Evolutionary conservation across 2,797 vertebrate species (phyloP).

Genomic region (Eremophila alpestris): DNA sequence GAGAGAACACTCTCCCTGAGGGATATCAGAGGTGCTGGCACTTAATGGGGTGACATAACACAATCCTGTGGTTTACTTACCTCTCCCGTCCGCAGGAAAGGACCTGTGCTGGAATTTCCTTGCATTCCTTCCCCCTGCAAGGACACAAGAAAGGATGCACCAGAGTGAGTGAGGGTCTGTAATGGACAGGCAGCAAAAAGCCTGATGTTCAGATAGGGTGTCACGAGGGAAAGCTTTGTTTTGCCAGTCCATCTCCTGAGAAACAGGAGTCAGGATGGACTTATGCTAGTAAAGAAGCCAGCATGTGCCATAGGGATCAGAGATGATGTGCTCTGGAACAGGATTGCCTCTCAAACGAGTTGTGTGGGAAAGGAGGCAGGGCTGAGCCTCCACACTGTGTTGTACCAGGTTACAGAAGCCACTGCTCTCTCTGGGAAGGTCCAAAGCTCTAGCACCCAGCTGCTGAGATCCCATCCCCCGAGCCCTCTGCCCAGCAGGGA

Average conservation of each 20-base stretch:
- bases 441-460: slow-evolving; percentile 38
- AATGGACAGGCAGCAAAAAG: background rate
- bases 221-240: slow-evolving; percentile 30
- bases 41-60: background rate
- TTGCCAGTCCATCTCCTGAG: slow-evolving; percentile 43
- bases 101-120: slow-evolving; percentile 70
- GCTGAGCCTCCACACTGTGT: background rate
- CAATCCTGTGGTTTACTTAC: slow-evolving; percentile 64
- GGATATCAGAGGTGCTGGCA: background rate
- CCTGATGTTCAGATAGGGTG: background rate
- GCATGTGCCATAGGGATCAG: slow-evolving; percentile 23
- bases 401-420: background rate
- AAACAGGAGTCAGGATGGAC: slow-evolving; percentile 39
- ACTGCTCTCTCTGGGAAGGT: slow-evolving; percentile 26
- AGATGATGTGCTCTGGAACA: slow-evolving; percentile 35
- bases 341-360: slow-evolving; percentile 40
- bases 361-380: background rate
- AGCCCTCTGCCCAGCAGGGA: slow-evolving; percentile 32
- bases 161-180: background rate
- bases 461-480: slow-evolving; percentile 36
- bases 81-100: slow-evolving; percentile 74
- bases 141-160: background rate
- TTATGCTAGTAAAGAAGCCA: slow-evolving; percentile 32
- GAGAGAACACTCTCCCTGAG: background rate
- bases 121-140: slow-evolving; percentile 77